Evolutionary conservation across 2,888 invertebrate genomes (phyloP), one percentile per base, ranked within the genome.

Genomic region (Parnassius smintheus): DNA sequence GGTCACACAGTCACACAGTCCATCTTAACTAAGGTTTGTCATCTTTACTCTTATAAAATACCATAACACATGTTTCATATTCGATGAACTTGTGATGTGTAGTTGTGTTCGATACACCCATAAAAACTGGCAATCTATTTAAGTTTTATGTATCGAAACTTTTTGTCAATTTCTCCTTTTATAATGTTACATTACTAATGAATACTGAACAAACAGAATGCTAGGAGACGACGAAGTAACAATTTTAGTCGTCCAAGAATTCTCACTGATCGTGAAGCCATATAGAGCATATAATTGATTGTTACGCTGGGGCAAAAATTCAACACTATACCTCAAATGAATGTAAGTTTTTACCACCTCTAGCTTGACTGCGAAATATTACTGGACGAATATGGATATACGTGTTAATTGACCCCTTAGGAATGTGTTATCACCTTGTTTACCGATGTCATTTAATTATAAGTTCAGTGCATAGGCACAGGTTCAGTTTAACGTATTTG

Each of bases 181-280:
- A 18, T 58, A 58, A 12, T 11, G 46, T 49, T 50, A 42, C 35
- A 35, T 22, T 41, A 55, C 18, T 9, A 55, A 55, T 55, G 42
- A 55, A 44, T 51, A 13, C 35, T 22, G 13, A 56, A 45, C 35
- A 35, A 18, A 35, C 13, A 52, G 56, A 61, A 61, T 52, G 56
- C 50, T 4, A 22, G 42, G 18, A 50, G 49, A 56, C 52, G 13
- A 35, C 35, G 35, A 35, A 35, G 12, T 9, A 2, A 42, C 58
- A 54, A 41, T 62, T 58, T 42, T 41, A 61, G 49, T 44, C n/a
- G 9, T 41, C n/a, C 48, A n/a, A 49, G 57, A 53, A 62, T 62
- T 48, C 53, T 49, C 44, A 53, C 44, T 49, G 62, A 54, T 58
- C 53, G 42, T 58, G 25, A 58, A 44, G 11, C 62, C 62, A n/a